phyloP scores from a whole-genome alignment of 2,113 vertebrate species.

The Petromus typicus region DNA sequence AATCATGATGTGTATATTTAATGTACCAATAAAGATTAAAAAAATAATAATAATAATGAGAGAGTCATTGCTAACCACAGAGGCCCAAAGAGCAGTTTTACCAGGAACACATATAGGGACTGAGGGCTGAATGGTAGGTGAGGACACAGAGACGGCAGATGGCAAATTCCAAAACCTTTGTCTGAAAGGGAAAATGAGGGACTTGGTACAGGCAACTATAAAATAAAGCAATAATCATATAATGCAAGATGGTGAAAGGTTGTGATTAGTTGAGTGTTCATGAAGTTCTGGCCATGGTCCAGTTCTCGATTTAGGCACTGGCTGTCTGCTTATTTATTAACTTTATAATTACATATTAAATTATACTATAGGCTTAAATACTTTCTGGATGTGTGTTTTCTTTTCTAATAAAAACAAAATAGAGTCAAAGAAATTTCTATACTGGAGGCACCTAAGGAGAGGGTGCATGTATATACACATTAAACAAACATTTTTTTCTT shows the following conservation, averaged over 20 bases:
- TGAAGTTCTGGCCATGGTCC: not conserved
- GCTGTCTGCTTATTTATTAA: not conserved
- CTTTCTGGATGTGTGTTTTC: not conserved
- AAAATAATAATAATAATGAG: too few relatives aligned
- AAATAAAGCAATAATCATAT: not conserved
- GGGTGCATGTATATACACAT: not conserved
- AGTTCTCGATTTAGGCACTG: not conserved
- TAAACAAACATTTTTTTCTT: too few relatives aligned
- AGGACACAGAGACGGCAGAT: not conserved
- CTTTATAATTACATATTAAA: not conserved
- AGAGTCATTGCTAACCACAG: not conserved
- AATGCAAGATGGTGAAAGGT: not conserved
- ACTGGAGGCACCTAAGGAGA: not conserved
- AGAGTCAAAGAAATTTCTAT: constrained; percentile 16
- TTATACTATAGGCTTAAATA: not conserved
- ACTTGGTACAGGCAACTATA: not conserved
- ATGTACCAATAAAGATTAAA: too few relatives aligned
- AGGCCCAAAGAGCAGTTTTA: not conserved
- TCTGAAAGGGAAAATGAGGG: not conserved
- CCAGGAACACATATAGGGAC: not conserved
- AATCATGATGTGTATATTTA: too few relatives aligned
- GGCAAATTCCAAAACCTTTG: constrained; percentile 2
- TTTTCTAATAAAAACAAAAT: constrained; percentile 48
- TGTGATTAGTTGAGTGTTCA: not conserved
- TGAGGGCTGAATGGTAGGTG: not conserved